phyloP scores from a whole-genome alignment of 2,888 invertebrate genomes.

The Orgyia antiqua region DNA sequence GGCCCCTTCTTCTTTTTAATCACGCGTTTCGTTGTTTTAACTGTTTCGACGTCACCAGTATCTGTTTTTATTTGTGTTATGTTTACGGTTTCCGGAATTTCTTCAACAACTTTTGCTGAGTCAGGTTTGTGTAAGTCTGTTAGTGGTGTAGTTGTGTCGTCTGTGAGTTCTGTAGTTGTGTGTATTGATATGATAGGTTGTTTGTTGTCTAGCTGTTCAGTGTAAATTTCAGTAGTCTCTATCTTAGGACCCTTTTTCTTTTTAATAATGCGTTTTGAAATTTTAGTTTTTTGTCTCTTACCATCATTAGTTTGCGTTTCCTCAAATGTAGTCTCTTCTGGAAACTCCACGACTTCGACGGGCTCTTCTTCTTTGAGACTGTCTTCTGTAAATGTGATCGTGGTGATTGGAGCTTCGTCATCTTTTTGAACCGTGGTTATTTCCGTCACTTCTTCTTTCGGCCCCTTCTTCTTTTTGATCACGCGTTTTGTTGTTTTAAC shows the following conservation, averaged over 20 bases:
- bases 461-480: neutral
- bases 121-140: neutral
- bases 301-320: neutral
- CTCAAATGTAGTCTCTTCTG: neutral
- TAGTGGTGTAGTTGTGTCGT: neutral
- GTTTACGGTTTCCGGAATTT: neutral
- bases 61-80: neutral
- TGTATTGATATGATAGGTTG: neutral
- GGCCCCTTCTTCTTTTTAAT: constrained; percentile 1
- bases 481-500: neutral
- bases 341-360: neutral
- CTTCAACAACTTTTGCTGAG: neutral
- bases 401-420: neutral
- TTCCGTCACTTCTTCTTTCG: neutral
- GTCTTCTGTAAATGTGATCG: neutral
- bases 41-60: neutral
- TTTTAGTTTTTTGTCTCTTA: no score
- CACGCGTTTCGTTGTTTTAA: neutral
- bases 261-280: neutral
- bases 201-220: neutral
- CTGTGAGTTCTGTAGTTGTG: neutral
- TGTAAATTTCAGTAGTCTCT: neutral
- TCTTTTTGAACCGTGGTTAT: neutral
- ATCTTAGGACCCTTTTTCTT: neutral
- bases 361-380: neutral